Percentiles rank a stretch among this genome's conserved stretches.
phyloP scores from a whole-genome alignment of 2,797 vertebrate species.

The Antrozous pallidus region DNA sequence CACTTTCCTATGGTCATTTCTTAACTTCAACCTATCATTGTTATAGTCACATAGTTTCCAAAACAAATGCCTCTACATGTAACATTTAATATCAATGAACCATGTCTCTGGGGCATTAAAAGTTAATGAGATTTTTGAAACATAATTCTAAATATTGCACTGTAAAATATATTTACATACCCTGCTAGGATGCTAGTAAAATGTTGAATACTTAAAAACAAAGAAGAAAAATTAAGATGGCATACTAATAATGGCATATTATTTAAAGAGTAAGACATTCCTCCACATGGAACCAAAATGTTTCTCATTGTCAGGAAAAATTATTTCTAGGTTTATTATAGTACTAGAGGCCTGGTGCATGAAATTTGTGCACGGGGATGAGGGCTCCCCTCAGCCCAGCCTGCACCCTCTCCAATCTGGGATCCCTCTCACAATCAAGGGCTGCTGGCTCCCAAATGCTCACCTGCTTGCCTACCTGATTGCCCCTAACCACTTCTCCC shows the following conservation, averaged over 20 bases:
- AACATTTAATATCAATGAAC: background rate
- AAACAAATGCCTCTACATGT: background rate
- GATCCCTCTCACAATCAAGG: too few relatives aligned
- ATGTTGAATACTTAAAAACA: background rate
- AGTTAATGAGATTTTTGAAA: conserved; percentile 19
- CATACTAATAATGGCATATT: background rate
- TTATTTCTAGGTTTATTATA: background rate
- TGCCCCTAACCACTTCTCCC: too few relatives aligned
- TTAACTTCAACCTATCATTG: background rate
- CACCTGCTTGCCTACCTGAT: too few relatives aligned
- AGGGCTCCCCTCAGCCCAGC: too few relatives aligned
- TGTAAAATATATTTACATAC: background rate
- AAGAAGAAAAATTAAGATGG: background rate
- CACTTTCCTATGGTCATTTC: background rate
- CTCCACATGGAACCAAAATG: background rate
- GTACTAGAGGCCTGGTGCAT: too few relatives aligned
- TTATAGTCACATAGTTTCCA: background rate
- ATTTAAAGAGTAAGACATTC: background rate
- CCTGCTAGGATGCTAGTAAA: conserved; percentile 3
- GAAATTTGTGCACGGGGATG: too few relatives aligned
- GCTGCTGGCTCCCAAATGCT: too few relatives aligned
- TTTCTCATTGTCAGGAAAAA: background rate
- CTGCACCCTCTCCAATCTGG: too few relatives aligned
- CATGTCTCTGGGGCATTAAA: background rate
- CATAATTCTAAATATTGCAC: background rate